A percentile compares a stretch with the other conserved stretches of the same genome.
Evolutionary conservation across 2,113 vertebrate species (phyloP).

Genomic region (Silurus meridionalis): DNA sequence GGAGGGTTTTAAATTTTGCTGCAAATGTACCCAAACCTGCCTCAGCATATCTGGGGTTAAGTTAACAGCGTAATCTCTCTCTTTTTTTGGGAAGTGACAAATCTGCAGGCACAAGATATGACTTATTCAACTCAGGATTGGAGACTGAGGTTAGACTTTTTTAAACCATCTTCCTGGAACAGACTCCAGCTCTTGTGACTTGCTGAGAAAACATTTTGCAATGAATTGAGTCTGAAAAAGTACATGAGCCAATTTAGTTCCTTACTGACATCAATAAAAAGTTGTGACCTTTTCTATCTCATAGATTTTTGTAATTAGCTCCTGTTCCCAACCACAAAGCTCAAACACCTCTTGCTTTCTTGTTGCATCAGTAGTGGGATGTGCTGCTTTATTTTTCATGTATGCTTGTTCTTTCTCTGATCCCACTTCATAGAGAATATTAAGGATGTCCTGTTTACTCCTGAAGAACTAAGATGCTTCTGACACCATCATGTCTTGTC

Average conservation of each 20-base stretch:
- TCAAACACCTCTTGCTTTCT: slow-evolving; percentile 70
- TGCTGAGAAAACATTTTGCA: slow-evolving; percentile 2
- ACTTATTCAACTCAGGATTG: not conserved
- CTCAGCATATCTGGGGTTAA: not conserved
- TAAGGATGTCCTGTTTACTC: slow-evolving; percentile 61
- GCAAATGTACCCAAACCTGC: not conserved
- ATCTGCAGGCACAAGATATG: not conserved
- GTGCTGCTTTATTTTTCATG: slow-evolving; percentile 58
- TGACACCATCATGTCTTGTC: slow-evolving; percentile 46
- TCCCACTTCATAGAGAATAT: slow-evolving; percentile 76
- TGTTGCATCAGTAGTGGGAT: slow-evolving; percentile 74
- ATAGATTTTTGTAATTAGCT: slow-evolving; percentile 65
- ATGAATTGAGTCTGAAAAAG: not conserved
- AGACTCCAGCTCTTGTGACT: not conserved
- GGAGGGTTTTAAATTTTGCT: not conserved
- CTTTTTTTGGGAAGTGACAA: not conserved
- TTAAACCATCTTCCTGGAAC: not conserved
- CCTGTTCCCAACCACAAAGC: slow-evolving; percentile 59
- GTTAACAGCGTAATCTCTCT: not conserved
- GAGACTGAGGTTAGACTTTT: not conserved
- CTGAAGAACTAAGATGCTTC: slow-evolving; percentile 43
- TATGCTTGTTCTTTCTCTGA: slow-evolving; percentile 69
- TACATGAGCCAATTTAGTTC: slow-evolving; percentile 22
- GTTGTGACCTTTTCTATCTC: slow-evolving; percentile 47
- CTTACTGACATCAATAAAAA: slow-evolving; percentile 52